Conservation (phyloP, 2,797 vertebrate genomes). For the Scyliorhinus canicula region DNA sequence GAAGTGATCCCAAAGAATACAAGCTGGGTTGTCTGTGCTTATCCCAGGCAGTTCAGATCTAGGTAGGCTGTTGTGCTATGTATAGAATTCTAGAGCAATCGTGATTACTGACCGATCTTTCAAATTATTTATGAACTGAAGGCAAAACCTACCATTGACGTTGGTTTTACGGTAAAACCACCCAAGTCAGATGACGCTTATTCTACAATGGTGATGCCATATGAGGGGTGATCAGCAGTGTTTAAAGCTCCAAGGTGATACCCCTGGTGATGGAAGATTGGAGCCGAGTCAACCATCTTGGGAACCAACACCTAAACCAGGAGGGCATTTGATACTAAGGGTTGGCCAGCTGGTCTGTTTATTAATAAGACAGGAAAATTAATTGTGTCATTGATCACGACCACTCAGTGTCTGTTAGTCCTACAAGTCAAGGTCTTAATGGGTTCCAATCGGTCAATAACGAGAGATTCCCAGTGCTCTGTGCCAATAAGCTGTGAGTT, state of each 20-base stretch:
- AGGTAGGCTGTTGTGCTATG: background rate
- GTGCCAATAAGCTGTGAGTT: background rate
- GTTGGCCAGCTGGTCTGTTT: background rate
- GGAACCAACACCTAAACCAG: background rate
- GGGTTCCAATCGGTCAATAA: background rate
- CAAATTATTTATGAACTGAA: background rate
- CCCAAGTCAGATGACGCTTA: background rate
- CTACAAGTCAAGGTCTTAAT: background rate
- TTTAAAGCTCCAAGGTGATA: background rate
- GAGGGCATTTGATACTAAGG: background rate
- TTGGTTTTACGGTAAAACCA: background rate
- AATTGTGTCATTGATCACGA: background rate
- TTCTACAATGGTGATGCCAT: background rate
- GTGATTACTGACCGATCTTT: background rate
- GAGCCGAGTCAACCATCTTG: background rate
- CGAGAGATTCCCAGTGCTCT: background rate
- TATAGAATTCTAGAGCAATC: background rate
- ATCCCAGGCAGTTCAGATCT: background rate
- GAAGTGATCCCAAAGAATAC: background rate
- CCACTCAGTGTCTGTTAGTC: background rate
- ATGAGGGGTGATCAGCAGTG: background rate
- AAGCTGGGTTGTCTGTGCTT: background rate
- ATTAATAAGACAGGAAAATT: background rate
- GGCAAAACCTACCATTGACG: background rate
- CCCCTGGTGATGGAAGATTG: background rate